Evolutionary conservation across 2,113 vertebrate genomes (phyloP).

Genomic region (Agelaius phoeniceus): DNA sequence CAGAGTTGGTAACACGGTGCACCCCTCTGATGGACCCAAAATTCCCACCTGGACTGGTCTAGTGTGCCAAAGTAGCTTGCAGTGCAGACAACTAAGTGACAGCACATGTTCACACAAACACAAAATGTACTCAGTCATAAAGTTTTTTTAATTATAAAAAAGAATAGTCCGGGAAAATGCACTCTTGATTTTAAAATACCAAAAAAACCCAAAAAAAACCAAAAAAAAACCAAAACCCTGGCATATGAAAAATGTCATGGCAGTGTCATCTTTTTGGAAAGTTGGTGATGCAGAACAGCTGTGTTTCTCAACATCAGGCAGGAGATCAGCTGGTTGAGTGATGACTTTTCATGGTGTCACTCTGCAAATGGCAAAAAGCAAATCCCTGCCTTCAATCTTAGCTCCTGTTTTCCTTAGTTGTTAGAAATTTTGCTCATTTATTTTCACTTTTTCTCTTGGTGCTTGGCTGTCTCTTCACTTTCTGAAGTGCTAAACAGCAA

Average conservation of each 20-base stretch:
- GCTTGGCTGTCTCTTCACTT: neutral
- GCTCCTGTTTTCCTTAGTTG: neutral
- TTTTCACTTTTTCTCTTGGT: neutral
- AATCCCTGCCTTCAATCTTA: neutral
- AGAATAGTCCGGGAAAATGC: neutral
- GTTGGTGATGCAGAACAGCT: neutral
- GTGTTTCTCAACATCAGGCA: neutral
- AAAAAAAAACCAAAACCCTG: fast-evolving
- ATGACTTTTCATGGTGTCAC: neutral
- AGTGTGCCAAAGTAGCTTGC: neutral
- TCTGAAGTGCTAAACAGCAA: neutral
- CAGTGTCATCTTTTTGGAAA: neutral
- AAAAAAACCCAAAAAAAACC: fast-evolving
- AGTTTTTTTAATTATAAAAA: neutral
- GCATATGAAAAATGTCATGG: neutral
- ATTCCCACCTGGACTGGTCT: neutral
- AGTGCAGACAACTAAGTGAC: neutral
- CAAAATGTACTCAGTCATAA: neutral
- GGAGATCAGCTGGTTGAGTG: neutral
- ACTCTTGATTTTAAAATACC: neutral
- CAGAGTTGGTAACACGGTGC: fast-evolving
- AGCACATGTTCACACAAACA: neutral
- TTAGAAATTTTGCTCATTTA: neutral
- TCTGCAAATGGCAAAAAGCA: neutral
- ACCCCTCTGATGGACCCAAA: neutral